Percentiles rank a stretch among this genome's conserved stretches.
Evolutionary conservation across 1,140 invertebrate species (phyloP).

Genomic region (Papilio aristodemus): DNA sequence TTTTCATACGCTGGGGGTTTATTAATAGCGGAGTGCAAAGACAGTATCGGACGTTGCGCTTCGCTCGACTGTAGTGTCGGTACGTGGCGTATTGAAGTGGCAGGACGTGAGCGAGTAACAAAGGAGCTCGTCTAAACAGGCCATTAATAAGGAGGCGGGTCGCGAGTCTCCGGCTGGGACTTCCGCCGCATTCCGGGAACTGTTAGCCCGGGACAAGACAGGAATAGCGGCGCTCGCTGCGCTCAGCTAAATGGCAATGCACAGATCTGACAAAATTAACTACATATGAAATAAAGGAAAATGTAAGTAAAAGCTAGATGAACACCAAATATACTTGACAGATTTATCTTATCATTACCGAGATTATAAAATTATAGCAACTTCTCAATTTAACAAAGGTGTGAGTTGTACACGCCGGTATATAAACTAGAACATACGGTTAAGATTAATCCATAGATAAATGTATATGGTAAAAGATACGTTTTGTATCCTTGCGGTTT

Average conservation of each 20-base stretch:
- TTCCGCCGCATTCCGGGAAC: slow-evolving; percentile 73
- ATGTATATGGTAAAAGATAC: slow-evolving; percentile 24
- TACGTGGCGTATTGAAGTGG: slow-evolving; percentile 51
- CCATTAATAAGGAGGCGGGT: slow-evolving; percentile 75
- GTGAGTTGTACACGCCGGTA: too few species aligned
- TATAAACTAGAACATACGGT: too few species aligned
- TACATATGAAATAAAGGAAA: neutral
- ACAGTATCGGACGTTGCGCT: slow-evolving; percentile 41
- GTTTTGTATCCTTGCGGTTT: slow-evolving; percentile 47
- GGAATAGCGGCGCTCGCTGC: slow-evolving; percentile 65
- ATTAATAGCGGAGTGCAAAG: slow-evolving; percentile 38
- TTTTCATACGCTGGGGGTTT: slow-evolving; percentile 28
- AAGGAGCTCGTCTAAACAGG: slow-evolving; percentile 75
- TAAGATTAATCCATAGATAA: slow-evolving; percentile 6
- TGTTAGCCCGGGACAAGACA: slow-evolving; percentile 65
- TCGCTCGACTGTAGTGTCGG: slow-evolving; percentile 33
- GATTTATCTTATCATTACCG: too few species aligned
- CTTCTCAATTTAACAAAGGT: too few species aligned
- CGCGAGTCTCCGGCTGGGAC: slow-evolving; percentile 58
- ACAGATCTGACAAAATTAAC: slow-evolving; percentile 30
- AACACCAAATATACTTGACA: neutral
- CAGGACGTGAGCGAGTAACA: slow-evolving; percentile 72
- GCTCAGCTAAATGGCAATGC: slow-evolving; percentile 52
- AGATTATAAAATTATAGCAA: too few species aligned
- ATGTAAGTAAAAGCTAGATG: neutral